Base-by-base conservation (phyloP, 2,888 invertebrate genomes). In the Anthophora plumipes region DNA sequence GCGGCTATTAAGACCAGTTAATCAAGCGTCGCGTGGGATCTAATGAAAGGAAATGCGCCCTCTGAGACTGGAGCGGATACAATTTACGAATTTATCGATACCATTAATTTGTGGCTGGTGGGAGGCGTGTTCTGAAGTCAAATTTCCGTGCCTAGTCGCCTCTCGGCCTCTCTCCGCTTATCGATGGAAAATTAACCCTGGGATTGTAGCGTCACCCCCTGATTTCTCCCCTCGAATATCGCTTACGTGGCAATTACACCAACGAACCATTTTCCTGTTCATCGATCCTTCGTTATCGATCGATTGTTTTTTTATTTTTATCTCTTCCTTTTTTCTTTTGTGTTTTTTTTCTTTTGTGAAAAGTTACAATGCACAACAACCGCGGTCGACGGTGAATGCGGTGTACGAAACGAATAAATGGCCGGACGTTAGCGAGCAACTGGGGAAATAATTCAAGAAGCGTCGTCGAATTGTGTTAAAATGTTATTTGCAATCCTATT, bases 401-500 rank as follows among this genome's bases (percentile, higher is more conserved):
- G 6, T 14, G 37, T 14, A 7, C 48, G 20, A 22, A 12, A 14
- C 25, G 52, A 54, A 59, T 60, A 46, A 46, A 39, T 14, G 64
- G 12, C 14, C 9, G 46, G 11, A 11, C 50, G 31, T n/a, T 37
- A 41, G 31, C 17, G 50, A 50, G 12, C n/a, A 6, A 9, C 31
- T 20, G 55, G 60, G 43, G 25, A 43, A 68, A 78, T 78, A 78
- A 78, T 78, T 68, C 61, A 78, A 78, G 79, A 22, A 68, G 43
- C 61, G 61, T 57, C 50, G 68, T 57, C 12, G 68, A 68, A 69
- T 79, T 39, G 37, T 50, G 43, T 57, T 64, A 63, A 69, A 78
- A 78, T 63, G 79, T 78, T 78, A 68, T 78, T 77, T 78, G 77
- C 69, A 69, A 78, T 68, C 80, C 69, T 79, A 78, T 78, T 78